phyloP scores from a whole-genome alignment of 2,888 invertebrate genomes.

The Timema cristinae region DNA sequence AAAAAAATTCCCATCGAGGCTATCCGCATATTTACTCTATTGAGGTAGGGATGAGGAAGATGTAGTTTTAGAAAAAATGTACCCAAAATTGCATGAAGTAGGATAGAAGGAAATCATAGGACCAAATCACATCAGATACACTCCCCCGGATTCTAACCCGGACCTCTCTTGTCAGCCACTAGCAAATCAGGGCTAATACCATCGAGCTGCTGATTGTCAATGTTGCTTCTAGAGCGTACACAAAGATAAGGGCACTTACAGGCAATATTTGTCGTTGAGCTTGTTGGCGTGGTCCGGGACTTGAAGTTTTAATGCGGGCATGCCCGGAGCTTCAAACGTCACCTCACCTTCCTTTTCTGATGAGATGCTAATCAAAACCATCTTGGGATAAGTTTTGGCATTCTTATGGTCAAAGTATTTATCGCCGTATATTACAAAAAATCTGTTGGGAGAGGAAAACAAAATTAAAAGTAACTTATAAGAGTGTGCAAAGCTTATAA shows the following conservation, averaged over 20 bases:
- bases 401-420: conserved; percentile 4
- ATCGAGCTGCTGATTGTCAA: no score
- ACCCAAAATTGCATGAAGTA: not conserved
- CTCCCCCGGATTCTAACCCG: no score
- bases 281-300: conserved; percentile 12
- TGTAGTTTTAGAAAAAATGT: not conserved
- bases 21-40: not conserved
- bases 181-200: not conserved
- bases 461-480: no score
- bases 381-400: conserved; percentile 6
- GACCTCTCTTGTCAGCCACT: no score
- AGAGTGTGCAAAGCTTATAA: no score
- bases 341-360: conserved; percentile 3
- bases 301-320: conserved; percentile 9
- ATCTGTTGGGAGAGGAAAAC: not conserved
- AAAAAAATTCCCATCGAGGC: not conserved
- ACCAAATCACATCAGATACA: not conserved
- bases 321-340: conserved; percentile 20
- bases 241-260: no score
- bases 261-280: not conserved
- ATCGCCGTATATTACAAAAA: conserved; percentile 9
- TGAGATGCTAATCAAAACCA: conserved; percentile 13
- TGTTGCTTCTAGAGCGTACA: no score
- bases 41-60: no score
- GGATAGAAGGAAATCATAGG: not conserved